Percentiles rank a stretch among this genome's conserved stretches.
Conservation (phyloP, 2,113 vertebrate genomes). For the Corythaeola cristata region DNA sequence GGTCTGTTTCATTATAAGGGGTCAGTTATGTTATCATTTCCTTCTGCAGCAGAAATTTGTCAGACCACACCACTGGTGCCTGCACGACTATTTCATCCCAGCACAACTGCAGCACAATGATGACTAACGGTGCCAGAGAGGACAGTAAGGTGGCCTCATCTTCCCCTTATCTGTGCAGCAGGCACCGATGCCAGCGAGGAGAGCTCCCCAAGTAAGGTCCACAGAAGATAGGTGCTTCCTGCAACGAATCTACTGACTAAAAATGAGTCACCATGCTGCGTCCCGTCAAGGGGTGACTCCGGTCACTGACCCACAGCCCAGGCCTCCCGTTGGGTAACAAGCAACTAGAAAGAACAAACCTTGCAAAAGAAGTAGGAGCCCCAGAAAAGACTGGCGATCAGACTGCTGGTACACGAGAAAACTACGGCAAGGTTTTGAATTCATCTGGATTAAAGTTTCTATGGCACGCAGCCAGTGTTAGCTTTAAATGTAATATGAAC, state of each 20-base stretch:
- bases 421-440: not conserved
- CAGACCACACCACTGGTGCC: not conserved
- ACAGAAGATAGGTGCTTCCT: not conserved
- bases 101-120: rapidly evolving
- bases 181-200: rapidly evolving
- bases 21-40: rapidly evolving
- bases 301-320: rapidly evolving
- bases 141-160: rapidly evolving
- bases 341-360: not conserved
- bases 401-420: not conserved
- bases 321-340: not conserved
- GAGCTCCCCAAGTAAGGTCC: not conserved
- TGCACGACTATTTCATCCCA: not conserved
- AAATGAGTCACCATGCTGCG: rapidly evolving
- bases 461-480: not conserved
- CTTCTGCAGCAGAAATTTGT: not conserved
- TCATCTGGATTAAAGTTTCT: not conserved
- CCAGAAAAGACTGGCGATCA: not conserved
- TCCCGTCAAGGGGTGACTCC: rapidly evolving
- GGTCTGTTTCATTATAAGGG: not conserved
- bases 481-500: slow-evolving; percentile 22
- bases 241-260: rapidly evolving
- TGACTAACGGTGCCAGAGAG: too few relatives aligned
- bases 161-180: not conserved
- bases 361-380: not conserved